Evolutionary conservation across 2,113 vertebrate genomes (phyloP).

Genomic region (Microtus pennsylvanicus): DNA sequence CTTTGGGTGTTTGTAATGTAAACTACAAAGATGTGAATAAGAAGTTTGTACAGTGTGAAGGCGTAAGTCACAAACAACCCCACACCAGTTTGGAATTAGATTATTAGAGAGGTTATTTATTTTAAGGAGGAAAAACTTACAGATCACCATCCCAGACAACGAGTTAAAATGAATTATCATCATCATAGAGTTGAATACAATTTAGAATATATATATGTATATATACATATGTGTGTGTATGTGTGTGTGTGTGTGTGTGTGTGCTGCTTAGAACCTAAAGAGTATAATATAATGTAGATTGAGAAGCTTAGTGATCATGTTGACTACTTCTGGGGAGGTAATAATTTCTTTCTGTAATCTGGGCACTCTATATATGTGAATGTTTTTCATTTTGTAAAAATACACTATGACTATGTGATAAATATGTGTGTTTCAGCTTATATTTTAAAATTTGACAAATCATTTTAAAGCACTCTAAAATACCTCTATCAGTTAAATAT

Average conservation of each 20-base stretch:
- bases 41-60: not conserved
- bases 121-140: no score
- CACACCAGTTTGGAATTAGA: no score
- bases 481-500: not conserved
- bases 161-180: not conserved
- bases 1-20: not conserved
- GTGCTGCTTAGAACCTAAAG: not conserved
- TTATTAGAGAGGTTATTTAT: no score
- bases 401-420: not conserved
- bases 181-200: not conserved
- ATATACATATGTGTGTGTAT: no score
- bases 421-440: not conserved
- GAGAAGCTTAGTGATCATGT: not conserved
- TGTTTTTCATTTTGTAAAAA: not conserved
- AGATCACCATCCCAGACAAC: not conserved
- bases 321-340: rapidly evolving
- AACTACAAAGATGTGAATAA: not conserved
- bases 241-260: no score
- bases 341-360: not conserved
- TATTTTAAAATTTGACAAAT: not conserved
- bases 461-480: not conserved
- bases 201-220: not conserved
- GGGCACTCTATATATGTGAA: not conserved
- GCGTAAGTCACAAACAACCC: no score
- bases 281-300: not conserved